phyloP scores from a whole-genome alignment of 2,797 vertebrate species.

The Numenius phaeopus region DNA sequence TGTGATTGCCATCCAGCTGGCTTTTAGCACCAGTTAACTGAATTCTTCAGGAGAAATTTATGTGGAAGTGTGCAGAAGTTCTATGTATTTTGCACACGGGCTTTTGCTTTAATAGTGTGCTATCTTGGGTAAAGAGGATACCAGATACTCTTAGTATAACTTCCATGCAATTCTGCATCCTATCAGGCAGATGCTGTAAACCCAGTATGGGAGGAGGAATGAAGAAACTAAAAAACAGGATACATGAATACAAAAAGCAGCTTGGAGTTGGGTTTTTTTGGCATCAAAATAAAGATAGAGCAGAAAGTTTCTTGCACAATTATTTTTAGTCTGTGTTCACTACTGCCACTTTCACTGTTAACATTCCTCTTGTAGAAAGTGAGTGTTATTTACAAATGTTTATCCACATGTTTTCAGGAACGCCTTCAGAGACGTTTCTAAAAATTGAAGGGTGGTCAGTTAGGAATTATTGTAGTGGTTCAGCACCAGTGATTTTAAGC shows the following conservation, averaged over 20 bases:
- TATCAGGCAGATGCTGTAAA: background rate
- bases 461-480: background rate
- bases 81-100: rapidly evolving
- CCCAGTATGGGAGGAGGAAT: background rate
- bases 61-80: background rate
- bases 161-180: background rate
- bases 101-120: background rate
- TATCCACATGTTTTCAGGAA: background rate
- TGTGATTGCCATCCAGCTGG: background rate
- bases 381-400: background rate
- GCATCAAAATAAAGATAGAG: background rate
- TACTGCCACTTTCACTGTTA: background rate
- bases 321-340: background rate
- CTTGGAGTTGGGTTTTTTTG: background rate
- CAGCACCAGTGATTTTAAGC: background rate
- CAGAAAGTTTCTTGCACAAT: background rate
- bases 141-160: background rate
- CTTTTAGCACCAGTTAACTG: background rate
- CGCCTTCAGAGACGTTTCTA: background rate
- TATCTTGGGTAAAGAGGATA: background rate
- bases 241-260: background rate
- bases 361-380: background rate
- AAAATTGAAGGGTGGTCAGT: background rate
- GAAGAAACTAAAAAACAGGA: background rate
- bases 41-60: background rate